These are phyloP conservation scores for Alaudala cheleensis DNA, from an alignment of 2,113 vertebrate species.

Conservation along the genomic window DNA sequence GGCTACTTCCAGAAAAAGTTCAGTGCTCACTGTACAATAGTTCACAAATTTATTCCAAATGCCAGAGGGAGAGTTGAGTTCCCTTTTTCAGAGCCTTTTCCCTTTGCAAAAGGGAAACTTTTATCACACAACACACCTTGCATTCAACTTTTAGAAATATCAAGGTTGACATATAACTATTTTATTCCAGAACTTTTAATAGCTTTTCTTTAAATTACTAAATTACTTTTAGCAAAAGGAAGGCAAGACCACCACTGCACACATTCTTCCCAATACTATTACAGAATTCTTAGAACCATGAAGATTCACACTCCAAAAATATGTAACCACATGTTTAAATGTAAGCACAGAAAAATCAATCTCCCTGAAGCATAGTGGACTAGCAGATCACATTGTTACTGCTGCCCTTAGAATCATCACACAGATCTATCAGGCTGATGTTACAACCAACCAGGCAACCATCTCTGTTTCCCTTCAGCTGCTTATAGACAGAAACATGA, in stretches of 20 bases:
- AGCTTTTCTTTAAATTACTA: not conserved
- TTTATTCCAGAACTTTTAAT: not conserved
- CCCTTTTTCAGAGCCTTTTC: not conserved
- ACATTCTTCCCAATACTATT: accelerated
- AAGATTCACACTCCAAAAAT: not conserved
- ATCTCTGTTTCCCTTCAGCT: not conserved
- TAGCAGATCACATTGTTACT: not conserved
- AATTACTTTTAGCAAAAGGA: not conserved
- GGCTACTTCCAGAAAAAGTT: not conserved
- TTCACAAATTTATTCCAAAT: not conserved
- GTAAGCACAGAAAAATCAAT: not conserved
- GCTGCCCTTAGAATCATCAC: not conserved
- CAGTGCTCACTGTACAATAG: not conserved
- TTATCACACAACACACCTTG: not conserved
- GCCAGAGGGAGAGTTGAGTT: not conserved
- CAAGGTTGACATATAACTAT: not conserved
- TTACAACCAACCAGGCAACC: not conserved
- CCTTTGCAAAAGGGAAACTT: not conserved
- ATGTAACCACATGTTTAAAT: not conserved
- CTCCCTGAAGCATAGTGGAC: not conserved
- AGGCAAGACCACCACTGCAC: not conserved
- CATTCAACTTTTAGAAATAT: not conserved
- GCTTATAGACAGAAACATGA: not conserved
- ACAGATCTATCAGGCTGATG: not conserved
- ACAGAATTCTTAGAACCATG: not conserved